phyloP scores from a whole-genome alignment of 2,113 vertebrate genomes.

The Colossoma macropomum region DNA sequence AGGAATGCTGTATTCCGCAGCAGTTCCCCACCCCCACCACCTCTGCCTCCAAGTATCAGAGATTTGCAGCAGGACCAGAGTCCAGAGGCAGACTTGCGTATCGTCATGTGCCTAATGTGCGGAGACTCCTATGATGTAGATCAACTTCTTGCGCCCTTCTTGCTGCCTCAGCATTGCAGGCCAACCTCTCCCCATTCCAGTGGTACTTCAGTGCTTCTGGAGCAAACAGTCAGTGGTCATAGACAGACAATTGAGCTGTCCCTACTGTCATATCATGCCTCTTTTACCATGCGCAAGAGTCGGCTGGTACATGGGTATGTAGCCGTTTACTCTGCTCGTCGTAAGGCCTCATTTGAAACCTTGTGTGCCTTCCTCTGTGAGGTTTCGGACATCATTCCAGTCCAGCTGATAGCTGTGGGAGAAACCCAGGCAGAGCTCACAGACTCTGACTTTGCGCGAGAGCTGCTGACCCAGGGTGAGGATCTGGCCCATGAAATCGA shows the following conservation, averaged over 20 bases:
- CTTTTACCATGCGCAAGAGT: slow-evolving; percentile 90
- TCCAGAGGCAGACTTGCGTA: slow-evolving; percentile 86
- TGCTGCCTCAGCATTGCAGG: slow-evolving; percentile 85
- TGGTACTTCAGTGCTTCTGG: slow-evolving; percentile 85
- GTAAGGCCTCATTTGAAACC: slow-evolving; percentile 91
- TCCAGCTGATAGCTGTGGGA: slow-evolving; percentile 90
- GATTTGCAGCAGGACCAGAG: slow-evolving; percentile 82
- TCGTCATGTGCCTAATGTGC: slow-evolving; percentile 95
- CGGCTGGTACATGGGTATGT: slow-evolving; percentile 93
- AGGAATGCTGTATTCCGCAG: slow-evolving; percentile 81
- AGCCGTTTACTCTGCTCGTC: slow-evolving; percentile 87
- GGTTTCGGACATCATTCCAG: slow-evolving; percentile 93
- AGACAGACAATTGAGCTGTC: slow-evolving; percentile 87
- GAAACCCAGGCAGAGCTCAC: slow-evolving; percentile 82
- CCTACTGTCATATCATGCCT: slow-evolving; percentile 90
- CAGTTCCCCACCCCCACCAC: slow-evolving; percentile 77
- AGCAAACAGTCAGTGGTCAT: slow-evolving; percentile 83
- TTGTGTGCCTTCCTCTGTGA: slow-evolving; percentile 94
- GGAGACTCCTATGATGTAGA: slow-evolving; percentile 87
- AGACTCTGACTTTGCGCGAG: slow-evolving; percentile 86
- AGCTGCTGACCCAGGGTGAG: slow-evolving; percentile 90
- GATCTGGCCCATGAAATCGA: slow-evolving; percentile 96
- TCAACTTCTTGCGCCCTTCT: slow-evolving; percentile 86
- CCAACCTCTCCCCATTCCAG: slow-evolving; percentile 78
- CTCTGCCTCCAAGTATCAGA: slow-evolving; percentile 79